Evolutionary conservation across 2,888 invertebrate genomes (phyloP).

Genomic region (Cerceris ruficornis): DNA sequence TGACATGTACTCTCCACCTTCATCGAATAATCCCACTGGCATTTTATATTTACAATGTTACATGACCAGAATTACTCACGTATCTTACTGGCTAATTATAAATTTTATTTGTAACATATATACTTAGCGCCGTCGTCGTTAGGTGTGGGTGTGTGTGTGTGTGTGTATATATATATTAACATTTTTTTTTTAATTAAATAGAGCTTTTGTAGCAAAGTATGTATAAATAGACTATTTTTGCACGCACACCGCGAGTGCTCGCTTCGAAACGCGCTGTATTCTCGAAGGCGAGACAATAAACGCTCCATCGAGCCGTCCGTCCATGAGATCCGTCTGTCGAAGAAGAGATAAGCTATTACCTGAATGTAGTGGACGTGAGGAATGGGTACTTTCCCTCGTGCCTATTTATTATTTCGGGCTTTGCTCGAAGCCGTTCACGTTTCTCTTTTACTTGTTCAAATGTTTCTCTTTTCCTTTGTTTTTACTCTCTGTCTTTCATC

Average conservation of each 20-base stretch:
- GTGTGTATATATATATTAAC: slow-evolving; percentile 71
- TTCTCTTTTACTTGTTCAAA: slow-evolving; percentile 2
- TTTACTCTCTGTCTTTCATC: no score
- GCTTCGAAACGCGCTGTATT: slow-evolving; percentile 60
- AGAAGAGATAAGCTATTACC: slow-evolving; percentile 63
- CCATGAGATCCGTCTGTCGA: slow-evolving; percentile 63
- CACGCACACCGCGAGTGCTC: slow-evolving; percentile 63
- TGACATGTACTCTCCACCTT: slow-evolving; percentile 36
- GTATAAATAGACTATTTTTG: slow-evolving; percentile 77
- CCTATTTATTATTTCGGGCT: slow-evolving; percentile 41
- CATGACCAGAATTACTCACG: slow-evolving; percentile 80
- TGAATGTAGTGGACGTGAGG: slow-evolving; percentile 66
- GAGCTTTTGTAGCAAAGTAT: slow-evolving; percentile 76
- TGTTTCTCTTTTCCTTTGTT: no score
- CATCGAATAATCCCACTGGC: slow-evolving; percentile 45
- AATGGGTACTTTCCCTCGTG: slow-evolving; percentile 41
- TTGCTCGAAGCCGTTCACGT: slow-evolving; percentile 56
- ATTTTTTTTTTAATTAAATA: slow-evolving; percentile 76
- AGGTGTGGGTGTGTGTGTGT: slow-evolving; percentile 39
- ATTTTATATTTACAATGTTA: slow-evolving; percentile 66
- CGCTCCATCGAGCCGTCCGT: slow-evolving; percentile 50
- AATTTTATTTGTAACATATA: slow-evolving; percentile 69
- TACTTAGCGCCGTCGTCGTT: slow-evolving; percentile 73
- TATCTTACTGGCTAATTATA: slow-evolving; percentile 74
- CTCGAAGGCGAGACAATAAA: slow-evolving; percentile 55